These are phyloP conservation scores for Drosophila pruinosa DNA, from an alignment of 1,140 invertebrate genomes.

Conservation along the genomic window DNA sequence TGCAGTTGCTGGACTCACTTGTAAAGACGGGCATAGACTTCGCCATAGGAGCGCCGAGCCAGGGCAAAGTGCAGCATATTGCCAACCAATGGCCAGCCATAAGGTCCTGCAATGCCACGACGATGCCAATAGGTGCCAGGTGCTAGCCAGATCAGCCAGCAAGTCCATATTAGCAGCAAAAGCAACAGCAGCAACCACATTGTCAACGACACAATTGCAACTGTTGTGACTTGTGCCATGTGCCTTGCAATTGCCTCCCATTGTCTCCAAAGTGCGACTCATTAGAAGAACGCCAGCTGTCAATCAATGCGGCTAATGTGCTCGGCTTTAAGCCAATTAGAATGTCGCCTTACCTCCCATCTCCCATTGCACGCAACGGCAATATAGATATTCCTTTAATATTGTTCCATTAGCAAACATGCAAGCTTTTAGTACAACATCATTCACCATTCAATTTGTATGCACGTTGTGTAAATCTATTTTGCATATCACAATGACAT, in stretches of 20 bases:
- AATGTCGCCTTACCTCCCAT: not conserved
- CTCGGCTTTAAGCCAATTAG: not conserved
- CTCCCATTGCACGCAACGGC: not conserved
- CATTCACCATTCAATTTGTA: not conserved
- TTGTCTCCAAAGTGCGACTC: not conserved
- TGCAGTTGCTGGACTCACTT: constrained; percentile 24
- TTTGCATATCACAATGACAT: not conserved
- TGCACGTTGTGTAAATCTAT: constrained; percentile 1
- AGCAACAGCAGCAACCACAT: not conserved
- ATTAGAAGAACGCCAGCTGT: constrained; percentile 29
- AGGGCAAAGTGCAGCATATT: constrained; percentile 52
- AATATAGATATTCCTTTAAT: not conserved
- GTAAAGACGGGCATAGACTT: constrained; percentile 53
- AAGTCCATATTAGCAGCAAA: not conserved
- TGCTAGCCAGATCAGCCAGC: not conserved
- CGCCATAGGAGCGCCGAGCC: constrained; percentile 46
- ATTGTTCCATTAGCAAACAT: constrained; percentile 26
- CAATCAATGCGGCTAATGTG: not conserved
- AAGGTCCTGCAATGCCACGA: constrained; percentile 37
- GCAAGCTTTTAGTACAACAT: constrained; percentile 3
- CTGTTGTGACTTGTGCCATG: not conserved
- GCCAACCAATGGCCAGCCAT: constrained; percentile 48
- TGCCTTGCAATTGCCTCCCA: not conserved
- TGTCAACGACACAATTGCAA: not conserved
- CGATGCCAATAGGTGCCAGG: constrained; percentile 41